Conservation (phyloP, 2,888 invertebrate species). For the Hybos culiciformis region DNA sequence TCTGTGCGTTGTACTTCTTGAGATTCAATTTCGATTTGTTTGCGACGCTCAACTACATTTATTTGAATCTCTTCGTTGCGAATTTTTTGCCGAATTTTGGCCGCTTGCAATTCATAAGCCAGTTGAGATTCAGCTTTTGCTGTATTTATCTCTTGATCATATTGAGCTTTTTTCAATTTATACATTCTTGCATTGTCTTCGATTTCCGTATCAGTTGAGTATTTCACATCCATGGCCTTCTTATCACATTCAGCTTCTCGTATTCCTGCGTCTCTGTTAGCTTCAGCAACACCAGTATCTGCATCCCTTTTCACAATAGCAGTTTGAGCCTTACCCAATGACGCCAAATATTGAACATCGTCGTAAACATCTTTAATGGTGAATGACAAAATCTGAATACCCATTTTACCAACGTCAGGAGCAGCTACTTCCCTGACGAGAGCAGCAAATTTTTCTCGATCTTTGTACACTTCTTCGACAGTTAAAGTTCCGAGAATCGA, state of each 20-base stretch:
- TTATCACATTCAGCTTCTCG: conserved; percentile 92
- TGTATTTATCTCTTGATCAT: conserved; percentile 94
- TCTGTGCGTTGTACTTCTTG: conserved; percentile 90
- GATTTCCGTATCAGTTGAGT: conserved; percentile 89
- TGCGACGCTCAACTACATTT: conserved; percentile 87
- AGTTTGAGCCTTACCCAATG: conserved; percentile 84
- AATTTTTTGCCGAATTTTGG: conserved; percentile 88
- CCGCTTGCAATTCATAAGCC: conserved; percentile 92
- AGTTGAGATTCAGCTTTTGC: conserved; percentile 94
- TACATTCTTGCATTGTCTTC: conserved; percentile 87
- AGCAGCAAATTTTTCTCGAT: conserved; percentile 95
- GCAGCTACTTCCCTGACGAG: conserved; percentile 91
- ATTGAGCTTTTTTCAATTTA: conserved; percentile 90
- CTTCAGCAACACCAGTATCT: conserved; percentile 86
- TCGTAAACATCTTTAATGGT: conserved; percentile 98
- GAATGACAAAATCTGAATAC: conserved; percentile 95
- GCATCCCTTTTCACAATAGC: conserved; percentile 88
- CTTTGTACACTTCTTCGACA: conserved; percentile 95
- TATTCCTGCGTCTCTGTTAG: conserved; percentile 55
- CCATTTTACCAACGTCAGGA: conserved; percentile 97
- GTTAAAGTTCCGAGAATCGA: conserved; percentile 77
- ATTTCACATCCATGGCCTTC: conserved; percentile 91
- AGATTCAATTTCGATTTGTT: conserved; percentile 90
- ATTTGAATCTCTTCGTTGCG: conserved; percentile 96
- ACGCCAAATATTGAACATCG: conserved; percentile 88